Evolutionary conservation across 2,888 invertebrate genomes (phyloP).

Genomic region (Agrypnus murinus): DNA sequence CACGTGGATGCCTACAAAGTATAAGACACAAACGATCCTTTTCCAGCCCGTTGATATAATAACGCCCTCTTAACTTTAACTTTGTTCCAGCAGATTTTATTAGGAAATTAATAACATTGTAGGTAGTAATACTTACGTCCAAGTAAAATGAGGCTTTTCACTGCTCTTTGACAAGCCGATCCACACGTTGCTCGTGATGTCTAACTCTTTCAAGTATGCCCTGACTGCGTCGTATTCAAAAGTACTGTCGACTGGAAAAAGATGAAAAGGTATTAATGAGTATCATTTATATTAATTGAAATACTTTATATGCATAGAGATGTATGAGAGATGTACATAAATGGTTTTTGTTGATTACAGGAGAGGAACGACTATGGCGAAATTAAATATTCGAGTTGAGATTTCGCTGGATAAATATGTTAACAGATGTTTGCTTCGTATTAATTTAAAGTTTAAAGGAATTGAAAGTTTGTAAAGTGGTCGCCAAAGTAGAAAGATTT

Average conservation of each 20-base stretch:
- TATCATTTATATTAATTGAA: too few species aligned
- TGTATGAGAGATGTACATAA: too few species aligned
- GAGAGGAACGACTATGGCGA: too few species aligned
- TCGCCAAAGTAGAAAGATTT: too few species aligned
- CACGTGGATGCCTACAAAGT: constrained; percentile 4
- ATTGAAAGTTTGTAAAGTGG: too few species aligned
- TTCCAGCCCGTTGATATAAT: background rate
- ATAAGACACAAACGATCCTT: background rate
- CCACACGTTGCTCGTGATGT: constrained; percentile 85
- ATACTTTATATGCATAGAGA: too few species aligned
- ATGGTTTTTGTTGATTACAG: too few species aligned
- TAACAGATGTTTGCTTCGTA: too few species aligned
- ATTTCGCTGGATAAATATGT: too few species aligned
- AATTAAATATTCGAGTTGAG: too few species aligned
- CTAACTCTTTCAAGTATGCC: constrained; percentile 84
- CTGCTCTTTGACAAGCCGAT: constrained; percentile 84
- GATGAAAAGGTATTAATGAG: constrained; percentile 29
- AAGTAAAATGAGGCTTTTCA: constrained; percentile 82
- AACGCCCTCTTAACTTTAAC: background rate
- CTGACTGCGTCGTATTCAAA: constrained; percentile 86
- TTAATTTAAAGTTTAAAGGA: too few species aligned
- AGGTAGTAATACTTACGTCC: constrained; percentile 84
- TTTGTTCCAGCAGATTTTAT: constrained; percentile 6
- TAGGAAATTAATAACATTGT: background rate
- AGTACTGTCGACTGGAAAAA: constrained; percentile 82